Conservation (phyloP, 2,113 vertebrate species). For the Trematocara stigmaticum region DNA sequence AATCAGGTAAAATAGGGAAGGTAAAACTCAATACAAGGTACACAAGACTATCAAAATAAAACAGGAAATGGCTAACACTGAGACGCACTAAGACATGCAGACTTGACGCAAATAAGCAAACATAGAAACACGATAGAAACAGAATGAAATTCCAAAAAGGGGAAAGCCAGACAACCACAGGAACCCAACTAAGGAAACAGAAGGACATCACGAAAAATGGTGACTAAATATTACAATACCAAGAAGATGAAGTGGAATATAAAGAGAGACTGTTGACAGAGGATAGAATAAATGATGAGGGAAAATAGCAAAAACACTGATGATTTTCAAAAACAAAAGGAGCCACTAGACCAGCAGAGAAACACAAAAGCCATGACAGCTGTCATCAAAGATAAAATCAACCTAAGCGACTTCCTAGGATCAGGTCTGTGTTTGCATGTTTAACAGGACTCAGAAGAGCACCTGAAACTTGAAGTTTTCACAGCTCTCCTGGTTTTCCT, state of each 20-base stretch:
- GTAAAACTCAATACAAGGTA: not conserved
- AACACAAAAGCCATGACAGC: not conserved
- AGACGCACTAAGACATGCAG: not conserved
- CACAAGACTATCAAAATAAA: not conserved
- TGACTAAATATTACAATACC: not conserved
- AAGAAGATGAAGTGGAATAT: not conserved
- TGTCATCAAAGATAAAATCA: not conserved
- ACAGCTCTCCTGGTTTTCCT: not conserved
- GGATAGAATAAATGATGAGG: not conserved
- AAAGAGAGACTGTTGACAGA: not conserved
- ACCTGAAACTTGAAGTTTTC: not conserved
- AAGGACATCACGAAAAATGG: not conserved
- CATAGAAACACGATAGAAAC: not conserved
- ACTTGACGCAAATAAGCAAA: not conserved
- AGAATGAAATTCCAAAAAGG: not conserved
- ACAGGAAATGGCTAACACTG: not conserved
- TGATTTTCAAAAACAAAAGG: not conserved
- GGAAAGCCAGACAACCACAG: not conserved
- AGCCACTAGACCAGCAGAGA: not conserved
- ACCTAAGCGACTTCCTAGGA: not conserved
- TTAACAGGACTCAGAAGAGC: not conserved
- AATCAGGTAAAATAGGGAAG: not conserved
- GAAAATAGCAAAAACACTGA: not conserved
- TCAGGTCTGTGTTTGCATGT: not conserved
- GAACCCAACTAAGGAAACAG: not conserved